A percentile compares a stretch with the other conserved stretches of the same genome.
These are phyloP conservation scores for Yponomeuta evonymella DNA, from an alignment of 2,888 invertebrate genomes.

Conservation along the genomic window DNA sequence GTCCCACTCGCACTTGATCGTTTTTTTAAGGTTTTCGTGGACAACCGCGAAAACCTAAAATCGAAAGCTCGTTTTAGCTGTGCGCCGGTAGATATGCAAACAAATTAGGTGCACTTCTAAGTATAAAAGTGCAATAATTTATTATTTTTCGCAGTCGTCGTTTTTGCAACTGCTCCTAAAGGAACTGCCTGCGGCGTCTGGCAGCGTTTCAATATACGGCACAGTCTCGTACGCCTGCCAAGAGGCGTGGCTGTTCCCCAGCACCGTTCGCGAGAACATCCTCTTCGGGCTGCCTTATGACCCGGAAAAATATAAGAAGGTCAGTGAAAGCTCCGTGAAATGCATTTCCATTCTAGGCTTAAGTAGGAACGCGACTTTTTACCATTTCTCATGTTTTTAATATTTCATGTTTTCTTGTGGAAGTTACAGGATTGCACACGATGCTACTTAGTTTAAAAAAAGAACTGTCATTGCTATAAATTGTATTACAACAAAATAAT, in stretches of 20 bases:
- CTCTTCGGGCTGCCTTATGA: constrained; percentile 84
- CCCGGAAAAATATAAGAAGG: constrained; percentile 72
- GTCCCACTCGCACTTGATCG: too few relatives aligned
- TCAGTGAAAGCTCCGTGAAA: constrained; percentile 33
- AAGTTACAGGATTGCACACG: neutral
- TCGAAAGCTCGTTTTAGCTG: too few relatives aligned
- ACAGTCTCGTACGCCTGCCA: constrained; percentile 85
- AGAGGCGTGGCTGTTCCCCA: constrained; percentile 90
- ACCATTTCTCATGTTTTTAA: too few relatives aligned
- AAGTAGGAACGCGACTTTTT: neutral
- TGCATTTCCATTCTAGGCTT: constrained; percentile 6
- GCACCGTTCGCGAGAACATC: constrained; percentile 88
- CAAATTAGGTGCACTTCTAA: constrained; percentile 48
- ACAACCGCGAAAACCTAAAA: too few relatives aligned
- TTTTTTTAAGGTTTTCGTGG: too few relatives aligned
- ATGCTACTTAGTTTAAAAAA: neutral
- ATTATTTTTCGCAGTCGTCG: constrained; percentile 67
- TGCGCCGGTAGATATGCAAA: too few relatives aligned
- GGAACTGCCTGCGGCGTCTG: constrained; percentile 80
- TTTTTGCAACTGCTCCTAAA: constrained; percentile 82
- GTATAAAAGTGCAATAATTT: constrained; percentile 13
- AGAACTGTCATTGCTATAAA: neutral
- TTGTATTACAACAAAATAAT: too few relatives aligned
- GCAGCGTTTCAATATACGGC: constrained; percentile 79
- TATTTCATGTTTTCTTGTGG: neutral